Conservation (phyloP, 2,888 invertebrate species). For the Trissolcus japonicus region DNA sequence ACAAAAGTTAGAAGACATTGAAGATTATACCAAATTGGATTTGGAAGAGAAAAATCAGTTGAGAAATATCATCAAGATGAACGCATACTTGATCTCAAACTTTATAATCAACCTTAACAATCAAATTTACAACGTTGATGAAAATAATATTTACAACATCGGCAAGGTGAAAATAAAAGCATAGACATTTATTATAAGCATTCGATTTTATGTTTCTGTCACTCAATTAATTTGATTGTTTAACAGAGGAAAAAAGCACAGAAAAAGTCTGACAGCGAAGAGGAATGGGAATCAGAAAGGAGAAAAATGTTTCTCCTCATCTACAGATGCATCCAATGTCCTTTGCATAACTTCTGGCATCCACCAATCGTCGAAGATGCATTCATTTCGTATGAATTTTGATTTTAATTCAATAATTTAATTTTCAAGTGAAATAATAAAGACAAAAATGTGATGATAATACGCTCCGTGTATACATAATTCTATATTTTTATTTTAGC, state of each 20-base stretch:
- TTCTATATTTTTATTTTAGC: slow-evolving; percentile 72
- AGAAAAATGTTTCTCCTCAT: slow-evolving; percentile 82
- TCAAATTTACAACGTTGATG: slow-evolving; percentile 57
- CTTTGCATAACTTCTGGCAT: slow-evolving; percentile 86
- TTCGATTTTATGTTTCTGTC: no score
- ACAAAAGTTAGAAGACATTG: slow-evolving; percentile 62
- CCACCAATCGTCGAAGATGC: slow-evolving; percentile 89
- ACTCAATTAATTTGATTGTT: neutral
- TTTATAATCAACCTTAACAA: slow-evolving; percentile 66
- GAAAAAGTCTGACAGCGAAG: slow-evolving; percentile 76
- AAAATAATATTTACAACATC: slow-evolving; percentile 46
- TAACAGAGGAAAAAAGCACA: slow-evolving; percentile 65
- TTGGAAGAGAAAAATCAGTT: slow-evolving; percentile 61
- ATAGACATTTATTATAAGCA: no score
- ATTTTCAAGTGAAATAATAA: no score
- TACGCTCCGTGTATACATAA: neutral
- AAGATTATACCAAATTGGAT: slow-evolving; percentile 55
- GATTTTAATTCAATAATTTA: neutral
- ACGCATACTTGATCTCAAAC: slow-evolving; percentile 67
- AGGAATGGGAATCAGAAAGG: slow-evolving; percentile 84
- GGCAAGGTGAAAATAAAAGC: slow-evolving; percentile 61
- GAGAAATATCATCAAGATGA: slow-evolving; percentile 68
- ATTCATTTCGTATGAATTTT: slow-evolving; percentile 83
- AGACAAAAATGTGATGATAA: no score
- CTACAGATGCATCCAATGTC: slow-evolving; percentile 83